A percentile compares a stretch with the other conserved stretches of the same genome.
Evolutionary conservation across 2,113 vertebrate genomes (phyloP).

Genomic region (Eclectus roratus): DNA sequence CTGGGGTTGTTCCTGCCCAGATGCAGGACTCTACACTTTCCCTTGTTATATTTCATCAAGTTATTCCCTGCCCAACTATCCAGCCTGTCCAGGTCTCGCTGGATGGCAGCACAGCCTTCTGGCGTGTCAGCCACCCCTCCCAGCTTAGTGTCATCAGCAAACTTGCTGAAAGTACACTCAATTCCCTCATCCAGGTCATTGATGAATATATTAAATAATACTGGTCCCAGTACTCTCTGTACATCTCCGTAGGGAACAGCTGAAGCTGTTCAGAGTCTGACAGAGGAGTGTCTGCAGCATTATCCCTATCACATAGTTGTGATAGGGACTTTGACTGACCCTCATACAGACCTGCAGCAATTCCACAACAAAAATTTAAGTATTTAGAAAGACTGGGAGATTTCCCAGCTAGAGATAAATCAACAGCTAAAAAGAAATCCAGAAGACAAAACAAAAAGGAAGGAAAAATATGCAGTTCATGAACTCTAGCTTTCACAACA

Average conservation of each 20-base stretch:
- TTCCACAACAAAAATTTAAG: constrained; percentile 15
- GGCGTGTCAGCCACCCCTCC: no score
- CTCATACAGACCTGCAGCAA: neutral
- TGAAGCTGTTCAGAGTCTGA: constrained; percentile 12
- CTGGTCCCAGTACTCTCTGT: no score
- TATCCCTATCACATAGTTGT: neutral
- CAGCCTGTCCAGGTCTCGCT: no score
- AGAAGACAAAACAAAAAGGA: constrained; percentile 56
- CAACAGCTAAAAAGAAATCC: constrained; percentile 21
- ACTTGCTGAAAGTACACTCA: no score
- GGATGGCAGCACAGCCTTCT: no score
- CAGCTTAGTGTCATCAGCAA: no score
- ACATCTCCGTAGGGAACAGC: neutral
- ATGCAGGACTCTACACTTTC: no score
- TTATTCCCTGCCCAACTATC: no score
- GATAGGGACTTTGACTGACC: constrained; percentile 1
- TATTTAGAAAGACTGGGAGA: constrained; percentile 36
- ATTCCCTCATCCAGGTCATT: no score
- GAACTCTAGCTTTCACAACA: constrained; percentile 27
- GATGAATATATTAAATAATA: no score
- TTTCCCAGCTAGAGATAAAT: constrained; percentile 57
- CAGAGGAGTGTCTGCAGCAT: neutral
- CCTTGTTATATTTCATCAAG: no score
- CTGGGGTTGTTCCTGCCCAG: no score
- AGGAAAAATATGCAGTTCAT: constrained; percentile 31